Base-by-base conservation (phyloP, 2,797 vertebrate genomes). In the Sebastolobus altivelis region DNA sequence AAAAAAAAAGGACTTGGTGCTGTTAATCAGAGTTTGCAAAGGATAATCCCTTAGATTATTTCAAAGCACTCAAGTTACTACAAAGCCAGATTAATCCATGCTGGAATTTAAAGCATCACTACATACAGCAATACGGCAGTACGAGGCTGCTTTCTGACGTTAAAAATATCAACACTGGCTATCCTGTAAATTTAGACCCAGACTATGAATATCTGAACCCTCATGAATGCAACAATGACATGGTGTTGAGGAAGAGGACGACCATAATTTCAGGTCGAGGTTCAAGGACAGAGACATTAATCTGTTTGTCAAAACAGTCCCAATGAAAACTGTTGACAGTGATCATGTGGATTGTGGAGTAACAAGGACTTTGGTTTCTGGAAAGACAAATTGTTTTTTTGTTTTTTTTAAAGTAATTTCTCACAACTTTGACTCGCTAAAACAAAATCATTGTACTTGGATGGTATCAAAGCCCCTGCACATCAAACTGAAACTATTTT, bases 1-100 rank as follows among this genome's bases (percentile, higher is more conserved):
- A 58, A 59, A 40, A 43, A 49, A 78, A 86, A 54, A 66, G 43
- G 79, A 85, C 65, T 87, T 87, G 67, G 52, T 84, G 68, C 75
- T 4, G 82, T 89, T 90, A 87, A 92, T 91, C 87, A 82, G 74
- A 85, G 81, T 88, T 77, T 77, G 75, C 68, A 68, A 84, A 77
- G 83, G 89, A 94, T 95, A 94, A 95, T 94, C 93, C 91, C 75
- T 76, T 75, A 88, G 94, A 95, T 94, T 92, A 91, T 86, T 89
- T 81, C 69, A 83, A 87, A 90, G 87, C 74, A 82, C 60, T 77
- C 70, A 75, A 80, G 18, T 89, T 87, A 89, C 76, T 82, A 89
- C 88, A 92, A 90, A 92, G 46, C 52, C 82, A 77, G 77, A 88
- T 92, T 92, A 93, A 92, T 91, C 87, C 91, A 72, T 2, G 18